A percentile compares a stretch with the other conserved stretches of the same genome.
These are phyloP conservation scores for Ahaetulla prasina DNA, from an alignment of 2,113 vertebrate genomes.

Conservation along the genomic window DNA sequence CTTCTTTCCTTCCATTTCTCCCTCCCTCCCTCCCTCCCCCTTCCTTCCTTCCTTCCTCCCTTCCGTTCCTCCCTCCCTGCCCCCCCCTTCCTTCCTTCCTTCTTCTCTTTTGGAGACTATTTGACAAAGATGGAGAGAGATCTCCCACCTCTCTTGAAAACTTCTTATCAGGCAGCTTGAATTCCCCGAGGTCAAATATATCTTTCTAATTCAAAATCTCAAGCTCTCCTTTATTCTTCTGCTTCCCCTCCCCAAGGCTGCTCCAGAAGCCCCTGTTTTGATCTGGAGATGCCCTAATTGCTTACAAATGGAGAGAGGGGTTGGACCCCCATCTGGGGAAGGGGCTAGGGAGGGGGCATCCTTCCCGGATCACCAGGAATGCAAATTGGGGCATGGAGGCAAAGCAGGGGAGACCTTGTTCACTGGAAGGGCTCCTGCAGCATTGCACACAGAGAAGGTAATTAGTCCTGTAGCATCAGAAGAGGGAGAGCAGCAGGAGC, in stretches of 20 bases:
- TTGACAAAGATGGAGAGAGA: not conserved
- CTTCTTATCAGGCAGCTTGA: not conserved
- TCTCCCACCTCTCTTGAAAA: not conserved
- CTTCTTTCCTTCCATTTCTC: not conserved
- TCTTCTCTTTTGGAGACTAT: not conserved
- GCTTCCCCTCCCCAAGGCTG: not conserved
- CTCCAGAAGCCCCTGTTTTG: not conserved
- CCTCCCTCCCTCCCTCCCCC: not conserved
- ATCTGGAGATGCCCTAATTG: not conserved
- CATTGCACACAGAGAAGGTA: slow-evolving; percentile 61
- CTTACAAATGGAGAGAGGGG: not conserved
- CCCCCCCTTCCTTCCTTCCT: too few relatives aligned
- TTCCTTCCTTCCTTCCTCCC: not conserved
- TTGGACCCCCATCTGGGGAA: not conserved
- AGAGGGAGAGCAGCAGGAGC: slow-evolving; percentile 59
- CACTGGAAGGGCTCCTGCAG: slow-evolving; percentile 60
- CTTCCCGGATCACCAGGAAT: slow-evolving; percentile 12
- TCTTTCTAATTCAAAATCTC: not conserved
- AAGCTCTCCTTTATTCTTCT: not conserved
- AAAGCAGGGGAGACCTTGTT: slow-evolving; percentile 50
- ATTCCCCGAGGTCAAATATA: not conserved
- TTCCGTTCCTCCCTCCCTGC: too few relatives aligned
- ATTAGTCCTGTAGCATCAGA: slow-evolving; percentile 58
- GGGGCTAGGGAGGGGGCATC: not conserved
- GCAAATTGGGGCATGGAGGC: slow-evolving; percentile 41